Conservation (phyloP, 2,888 invertebrate genomes). For the Hanleya hanleyi region DNA sequence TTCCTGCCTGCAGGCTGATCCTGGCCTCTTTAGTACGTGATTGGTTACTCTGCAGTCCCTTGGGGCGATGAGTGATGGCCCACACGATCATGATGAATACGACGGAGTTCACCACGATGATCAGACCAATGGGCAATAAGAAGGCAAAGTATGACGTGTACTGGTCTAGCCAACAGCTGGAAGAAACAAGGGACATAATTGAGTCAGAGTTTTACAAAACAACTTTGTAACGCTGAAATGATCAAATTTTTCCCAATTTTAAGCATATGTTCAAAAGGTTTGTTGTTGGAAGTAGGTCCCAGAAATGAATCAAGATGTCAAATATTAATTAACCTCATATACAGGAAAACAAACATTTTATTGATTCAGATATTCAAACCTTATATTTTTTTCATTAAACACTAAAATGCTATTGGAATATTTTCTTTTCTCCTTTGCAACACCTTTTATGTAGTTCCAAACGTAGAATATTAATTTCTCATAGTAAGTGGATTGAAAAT, state of each 20-base stretch:
- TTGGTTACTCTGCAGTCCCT: slow-evolving; percentile 75
- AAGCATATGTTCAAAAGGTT: too few species aligned
- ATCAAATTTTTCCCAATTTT: too few species aligned
- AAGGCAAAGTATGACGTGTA: slow-evolving; percentile 66
- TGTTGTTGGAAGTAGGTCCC: too few species aligned
- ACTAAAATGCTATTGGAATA: too few species aligned
- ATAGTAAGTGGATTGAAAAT: too few species aligned
- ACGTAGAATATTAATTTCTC: too few species aligned
- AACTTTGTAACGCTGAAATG: background rate
- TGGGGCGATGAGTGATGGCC: slow-evolving; percentile 57
- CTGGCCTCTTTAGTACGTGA: slow-evolving; percentile 67
- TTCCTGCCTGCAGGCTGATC: slow-evolving; percentile 67
- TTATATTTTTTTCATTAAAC: too few species aligned
- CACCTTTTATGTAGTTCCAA: too few species aligned
- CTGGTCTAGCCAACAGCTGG: slow-evolving; percentile 69
- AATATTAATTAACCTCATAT: too few species aligned
- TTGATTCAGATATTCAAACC: too few species aligned
- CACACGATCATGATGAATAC: slow-evolving; percentile 62
- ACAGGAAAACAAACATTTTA: too few species aligned
- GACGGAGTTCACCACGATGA: slow-evolving; percentile 59
- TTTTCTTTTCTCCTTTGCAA: too few species aligned
- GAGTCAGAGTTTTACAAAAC: background rate
- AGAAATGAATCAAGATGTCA: slow-evolving; percentile 4
- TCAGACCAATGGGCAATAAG: slow-evolving; percentile 62
- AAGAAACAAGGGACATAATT: slow-evolving; percentile 8